A percentile compares a stretch with the other conserved stretches of the same genome.
These are phyloP conservation scores for Caenorhabditis sp. DNA, from an alignment of 2,888 invertebrate genomes.

Conservation along the genomic window DNA sequence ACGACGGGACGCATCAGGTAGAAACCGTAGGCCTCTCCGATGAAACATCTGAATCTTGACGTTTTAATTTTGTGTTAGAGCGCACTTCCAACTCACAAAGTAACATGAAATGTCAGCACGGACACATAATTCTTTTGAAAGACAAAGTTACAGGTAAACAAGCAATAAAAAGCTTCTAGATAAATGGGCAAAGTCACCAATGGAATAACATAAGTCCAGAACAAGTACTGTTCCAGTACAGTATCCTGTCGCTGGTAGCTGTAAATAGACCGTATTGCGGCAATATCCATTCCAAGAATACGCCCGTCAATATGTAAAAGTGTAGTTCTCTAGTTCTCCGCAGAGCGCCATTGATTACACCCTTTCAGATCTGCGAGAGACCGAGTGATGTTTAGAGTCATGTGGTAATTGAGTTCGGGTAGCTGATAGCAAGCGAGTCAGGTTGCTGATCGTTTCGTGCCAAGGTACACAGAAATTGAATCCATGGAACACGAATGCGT, in stretches of 20 bases:
- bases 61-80: no score
- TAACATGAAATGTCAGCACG: constrained; percentile 22
- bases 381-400: constrained; percentile 6
- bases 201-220: constrained; percentile 23
- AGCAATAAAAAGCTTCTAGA: constrained; percentile 45
- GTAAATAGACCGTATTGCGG: background rate
- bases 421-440: no score
- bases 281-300: background rate
- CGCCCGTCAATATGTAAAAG: no score
- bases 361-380: background rate
- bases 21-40: constrained; percentile 42
- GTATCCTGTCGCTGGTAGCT: constrained; percentile 24
- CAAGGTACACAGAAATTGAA: constrained; percentile 22
- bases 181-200: constrained; percentile 42
- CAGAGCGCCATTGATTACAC: background rate
- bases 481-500: constrained; percentile 2
- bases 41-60: constrained; percentile 26
- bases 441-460: background rate
- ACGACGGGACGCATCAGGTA: constrained; percentile 53
- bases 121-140: constrained; percentile 31
- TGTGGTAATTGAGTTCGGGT: constrained; percentile 24
- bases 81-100: constrained; percentile 14
- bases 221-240: constrained; percentile 24
- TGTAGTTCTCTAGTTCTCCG: no score
- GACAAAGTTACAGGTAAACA: constrained; percentile 14